Evolutionary conservation across 2,113 vertebrate species (phyloP).

Genomic region (Cichladusa arquata): DNA sequence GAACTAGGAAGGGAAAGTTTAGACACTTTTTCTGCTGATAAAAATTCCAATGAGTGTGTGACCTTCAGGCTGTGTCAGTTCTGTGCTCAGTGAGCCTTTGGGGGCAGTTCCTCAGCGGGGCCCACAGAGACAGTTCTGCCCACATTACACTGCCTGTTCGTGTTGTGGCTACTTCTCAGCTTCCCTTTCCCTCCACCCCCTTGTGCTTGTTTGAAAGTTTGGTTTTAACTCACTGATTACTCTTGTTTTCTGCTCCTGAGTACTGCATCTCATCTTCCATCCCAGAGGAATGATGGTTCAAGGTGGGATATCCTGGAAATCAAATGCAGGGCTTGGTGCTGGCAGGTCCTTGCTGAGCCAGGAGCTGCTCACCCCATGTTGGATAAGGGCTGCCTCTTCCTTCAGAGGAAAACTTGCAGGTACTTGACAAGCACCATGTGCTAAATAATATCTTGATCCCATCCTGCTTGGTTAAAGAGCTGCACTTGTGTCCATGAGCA

Average conservation of each 20-base stretch:
- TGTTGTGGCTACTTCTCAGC: background rate
- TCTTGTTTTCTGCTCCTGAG: background rate
- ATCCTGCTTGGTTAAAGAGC: background rate
- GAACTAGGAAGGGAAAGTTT: background rate
- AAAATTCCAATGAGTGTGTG: background rate
- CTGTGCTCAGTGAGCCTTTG: background rate
- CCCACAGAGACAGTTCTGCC: background rate
- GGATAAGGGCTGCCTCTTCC: background rate
- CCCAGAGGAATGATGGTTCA: background rate
- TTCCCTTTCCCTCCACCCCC: background rate
- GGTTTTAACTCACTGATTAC: background rate
- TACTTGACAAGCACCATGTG: background rate
- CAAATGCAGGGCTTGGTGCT: background rate
- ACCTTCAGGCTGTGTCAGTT: background rate
- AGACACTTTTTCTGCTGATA: background rate
- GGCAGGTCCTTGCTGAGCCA: background rate
- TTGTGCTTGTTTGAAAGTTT: background rate
- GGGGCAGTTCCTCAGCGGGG: accelerated
- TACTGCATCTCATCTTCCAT: background rate
- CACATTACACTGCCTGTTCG: accelerated
- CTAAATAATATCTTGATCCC: background rate
- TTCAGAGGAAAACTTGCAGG: background rate
- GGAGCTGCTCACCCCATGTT: background rate
- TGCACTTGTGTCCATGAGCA: background rate
- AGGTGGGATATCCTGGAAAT: background rate